phyloP scores from a whole-genome alignment of 2,113 vertebrate species.

The Aphyosemion australe region DNA sequence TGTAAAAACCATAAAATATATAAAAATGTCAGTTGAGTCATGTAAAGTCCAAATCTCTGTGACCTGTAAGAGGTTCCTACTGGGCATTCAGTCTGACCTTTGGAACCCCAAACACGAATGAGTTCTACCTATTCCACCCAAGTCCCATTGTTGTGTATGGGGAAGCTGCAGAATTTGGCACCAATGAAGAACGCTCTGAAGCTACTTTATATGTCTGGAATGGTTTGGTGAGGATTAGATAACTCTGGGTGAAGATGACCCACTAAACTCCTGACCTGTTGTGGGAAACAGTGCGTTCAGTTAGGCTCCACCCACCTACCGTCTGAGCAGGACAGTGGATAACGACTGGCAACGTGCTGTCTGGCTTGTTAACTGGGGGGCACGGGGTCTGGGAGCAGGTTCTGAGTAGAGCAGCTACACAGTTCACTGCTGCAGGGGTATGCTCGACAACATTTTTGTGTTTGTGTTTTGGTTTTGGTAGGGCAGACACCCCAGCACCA shows the following conservation, averaged over 20 bases:
- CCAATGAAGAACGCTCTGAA: background rate
- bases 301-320: conserved; percentile 62
- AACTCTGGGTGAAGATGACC: conserved; percentile 70
- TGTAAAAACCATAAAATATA: too few species aligned
- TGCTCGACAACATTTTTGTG: conserved; percentile 5
- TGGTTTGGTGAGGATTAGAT: conserved; percentile 60
- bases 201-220: conserved; percentile 23
- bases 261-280: conserved; percentile 81
- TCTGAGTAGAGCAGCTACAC: conserved; percentile 52
- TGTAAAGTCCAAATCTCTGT: too few species aligned
- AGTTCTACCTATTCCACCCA: too few species aligned
- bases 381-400: conserved; percentile 51
- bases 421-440: conserved; percentile 69
- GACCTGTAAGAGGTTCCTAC: too few species aligned
- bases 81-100: too few species aligned
- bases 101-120: too few species aligned
- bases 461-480: conserved; percentile 47
- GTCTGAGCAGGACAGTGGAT: conserved; percentile 61
- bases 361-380: conserved; percentile 68
- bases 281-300: conserved; percentile 75
- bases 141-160: too few species aligned
- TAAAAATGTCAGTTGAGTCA: too few species aligned
- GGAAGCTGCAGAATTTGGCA: too few species aligned
- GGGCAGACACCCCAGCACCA: conserved; percentile 47
- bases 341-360: conserved; percentile 73